Evolutionary conservation across 2,113 vertebrate genomes (phyloP).

Genomic region (Galemys pyrenaicus): DNA sequence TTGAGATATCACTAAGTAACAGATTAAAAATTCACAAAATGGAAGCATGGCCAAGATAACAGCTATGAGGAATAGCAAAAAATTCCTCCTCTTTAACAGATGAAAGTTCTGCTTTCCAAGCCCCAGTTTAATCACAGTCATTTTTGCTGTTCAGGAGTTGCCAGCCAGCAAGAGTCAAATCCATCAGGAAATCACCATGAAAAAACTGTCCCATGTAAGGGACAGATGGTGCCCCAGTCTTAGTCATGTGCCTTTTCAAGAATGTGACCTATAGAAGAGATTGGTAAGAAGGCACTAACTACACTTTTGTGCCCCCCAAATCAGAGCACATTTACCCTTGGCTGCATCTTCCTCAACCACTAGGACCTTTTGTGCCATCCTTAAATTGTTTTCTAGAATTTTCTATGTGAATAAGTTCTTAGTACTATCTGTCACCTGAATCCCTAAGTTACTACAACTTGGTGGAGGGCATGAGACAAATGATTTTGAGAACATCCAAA

Average conservation of each 20-base stretch:
- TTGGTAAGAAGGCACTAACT: too few relatives aligned
- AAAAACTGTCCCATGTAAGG: background rate
- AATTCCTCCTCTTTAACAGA: slow-evolving; percentile 66
- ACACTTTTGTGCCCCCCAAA: too few relatives aligned
- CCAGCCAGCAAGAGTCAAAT: background rate
- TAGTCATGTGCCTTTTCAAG: slow-evolving; percentile 53
- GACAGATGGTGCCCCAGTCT: fast-evolving
- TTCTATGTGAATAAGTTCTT: too few relatives aligned
- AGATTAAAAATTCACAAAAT: slow-evolving; percentile 96
- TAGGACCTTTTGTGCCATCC: too few relatives aligned
- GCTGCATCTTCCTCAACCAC: too few relatives aligned
- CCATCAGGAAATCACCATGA: background rate
- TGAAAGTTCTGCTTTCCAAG: background rate
- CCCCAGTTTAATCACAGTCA: slow-evolving; percentile 50
- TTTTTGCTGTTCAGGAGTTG: background rate
- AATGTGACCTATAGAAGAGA: too few relatives aligned
- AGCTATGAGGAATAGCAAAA: slow-evolving; percentile 80
- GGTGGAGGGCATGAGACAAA: too few relatives aligned
- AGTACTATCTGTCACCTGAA: too few relatives aligned
- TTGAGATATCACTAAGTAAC: slow-evolving; percentile 90
- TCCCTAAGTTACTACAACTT: too few relatives aligned
- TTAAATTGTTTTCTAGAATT: too few relatives aligned
- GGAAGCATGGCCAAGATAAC: slow-evolving; percentile 84
- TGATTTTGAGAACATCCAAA: too few relatives aligned
- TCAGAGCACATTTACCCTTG: too few relatives aligned